A percentile compares a stretch with the other conserved stretches of the same genome.
phyloP scores from a whole-genome alignment of 1,140 invertebrate genomes.

The Phthorimaea operculella region DNA sequence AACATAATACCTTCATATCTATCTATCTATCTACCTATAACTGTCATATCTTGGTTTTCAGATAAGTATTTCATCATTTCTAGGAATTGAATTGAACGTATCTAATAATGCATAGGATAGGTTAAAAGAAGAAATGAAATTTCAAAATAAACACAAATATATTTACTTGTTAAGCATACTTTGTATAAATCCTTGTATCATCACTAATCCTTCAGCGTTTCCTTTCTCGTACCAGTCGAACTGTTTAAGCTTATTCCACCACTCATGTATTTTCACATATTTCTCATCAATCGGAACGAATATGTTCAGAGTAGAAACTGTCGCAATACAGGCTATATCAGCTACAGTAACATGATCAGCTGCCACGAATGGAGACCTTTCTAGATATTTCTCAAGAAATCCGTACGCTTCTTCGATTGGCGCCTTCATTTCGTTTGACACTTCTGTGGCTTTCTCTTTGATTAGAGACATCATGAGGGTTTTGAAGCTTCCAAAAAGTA shows the following conservation, averaged over 20 bases:
- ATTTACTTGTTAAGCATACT: no score
- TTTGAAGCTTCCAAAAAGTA: slow-evolving; percentile 40
- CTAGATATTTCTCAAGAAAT: slow-evolving; percentile 26
- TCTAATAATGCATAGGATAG: no score
- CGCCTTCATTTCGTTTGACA: not conserved
- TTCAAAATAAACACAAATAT: no score
- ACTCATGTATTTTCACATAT: slow-evolving; percentile 10
- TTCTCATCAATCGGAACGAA: slow-evolving; percentile 14
- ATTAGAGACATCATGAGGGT: not conserved
- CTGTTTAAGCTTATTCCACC: slow-evolving; percentile 12
- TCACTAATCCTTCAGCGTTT: slow-evolving; percentile 15
- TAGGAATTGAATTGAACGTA: no score
- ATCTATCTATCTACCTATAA: no score
- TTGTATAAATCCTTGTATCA: slow-evolving; percentile 4
- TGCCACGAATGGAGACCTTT: slow-evolving; percentile 28
- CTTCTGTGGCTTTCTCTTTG: slow-evolving; percentile 4
- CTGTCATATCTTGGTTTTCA: no score
- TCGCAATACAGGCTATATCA: slow-evolving; percentile 41
- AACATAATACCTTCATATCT: no score
- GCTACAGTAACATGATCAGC: slow-evolving; percentile 42
- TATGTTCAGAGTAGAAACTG: slow-evolving; percentile 23
- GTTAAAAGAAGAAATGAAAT: no score
- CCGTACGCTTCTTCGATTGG: slow-evolving; percentile 20
- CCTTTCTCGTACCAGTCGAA: slow-evolving; percentile 18
- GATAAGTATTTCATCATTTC: no score